phyloP scores from a whole-genome alignment of 2,888 invertebrate genomes.

The Scaptomyza cyrtandrae region DNA sequence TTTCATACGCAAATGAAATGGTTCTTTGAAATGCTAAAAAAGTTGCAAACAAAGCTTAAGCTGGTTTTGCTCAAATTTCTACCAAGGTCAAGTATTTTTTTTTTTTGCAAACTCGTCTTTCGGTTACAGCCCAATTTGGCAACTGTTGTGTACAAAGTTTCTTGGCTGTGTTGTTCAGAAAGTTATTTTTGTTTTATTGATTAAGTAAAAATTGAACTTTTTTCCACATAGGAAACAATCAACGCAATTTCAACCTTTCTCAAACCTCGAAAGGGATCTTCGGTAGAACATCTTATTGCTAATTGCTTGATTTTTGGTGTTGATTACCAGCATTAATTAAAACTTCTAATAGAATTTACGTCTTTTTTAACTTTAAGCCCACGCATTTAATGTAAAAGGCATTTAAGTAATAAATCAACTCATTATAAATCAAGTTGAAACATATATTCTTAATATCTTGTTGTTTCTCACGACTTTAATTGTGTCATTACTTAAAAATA shows the following conservation, averaged over 20 bases:
- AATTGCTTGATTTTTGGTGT: neutral
- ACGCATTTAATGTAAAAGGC: neutral
- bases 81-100: conserved; percentile 7
- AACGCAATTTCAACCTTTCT: too few species aligned
- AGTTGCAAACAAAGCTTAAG: too few species aligned
- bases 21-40: too few species aligned
- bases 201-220: neutral
- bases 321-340: neutral
- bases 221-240: too few species aligned
- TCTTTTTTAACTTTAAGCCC: neutral
- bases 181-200: neutral
- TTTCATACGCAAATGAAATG: neutral
- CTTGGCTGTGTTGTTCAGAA: neutral
- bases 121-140: neutral
- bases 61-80: neutral
- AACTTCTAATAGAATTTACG: neutral
- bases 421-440: conserved; percentile 9
- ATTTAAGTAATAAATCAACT: neutral
- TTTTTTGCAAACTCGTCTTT: neutral
- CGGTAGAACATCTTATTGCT: too few species aligned
- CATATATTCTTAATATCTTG: neutral
- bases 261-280: too few species aligned
- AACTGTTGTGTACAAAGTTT: neutral
- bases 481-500: neutral
- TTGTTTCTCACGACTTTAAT: neutral